phyloP scores from a whole-genome alignment of 1,140 invertebrate species.

The Zaprionus taronus region DNA sequence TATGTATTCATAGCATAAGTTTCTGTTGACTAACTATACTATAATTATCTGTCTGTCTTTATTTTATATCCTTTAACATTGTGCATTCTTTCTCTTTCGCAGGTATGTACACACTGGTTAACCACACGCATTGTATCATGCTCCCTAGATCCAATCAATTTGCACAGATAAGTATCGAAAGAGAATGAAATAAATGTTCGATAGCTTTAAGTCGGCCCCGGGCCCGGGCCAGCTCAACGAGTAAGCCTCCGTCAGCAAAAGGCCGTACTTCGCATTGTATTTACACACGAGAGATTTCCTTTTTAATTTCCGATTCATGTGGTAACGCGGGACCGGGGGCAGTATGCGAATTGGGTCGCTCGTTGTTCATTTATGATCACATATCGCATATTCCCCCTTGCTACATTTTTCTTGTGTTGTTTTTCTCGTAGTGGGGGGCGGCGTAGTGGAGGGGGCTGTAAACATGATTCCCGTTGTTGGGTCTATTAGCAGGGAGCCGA shows the following conservation, averaged over 20 bases:
- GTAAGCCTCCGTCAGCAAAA: neutral
- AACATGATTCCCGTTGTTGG: constrained; percentile 29
- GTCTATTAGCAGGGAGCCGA: constrained; percentile 34
- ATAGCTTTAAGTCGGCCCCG: constrained; percentile 22
- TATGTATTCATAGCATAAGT: neutral
- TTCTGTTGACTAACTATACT: too few relatives aligned
- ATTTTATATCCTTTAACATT: neutral
- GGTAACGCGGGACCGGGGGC: constrained; percentile 15
- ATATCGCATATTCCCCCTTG: constrained; percentile 15
- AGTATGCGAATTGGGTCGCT: neutral
- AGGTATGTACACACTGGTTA: constrained; percentile 53
- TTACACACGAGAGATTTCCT: constrained; percentile 51
- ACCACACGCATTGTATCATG: constrained; percentile 5
- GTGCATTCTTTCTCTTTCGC: constrained; percentile 22
- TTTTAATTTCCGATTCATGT: constrained; percentile 73
- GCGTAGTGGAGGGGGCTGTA: neutral
- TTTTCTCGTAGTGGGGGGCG: neutral
- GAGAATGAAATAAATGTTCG: constrained; percentile 23
- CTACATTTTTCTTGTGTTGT: neutral
- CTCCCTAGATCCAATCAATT: constrained; percentile 8
- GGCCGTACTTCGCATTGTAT: constrained; percentile 24
- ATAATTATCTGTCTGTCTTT: neutral
- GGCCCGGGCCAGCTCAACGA: neutral
- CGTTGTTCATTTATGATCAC: constrained; percentile 42
- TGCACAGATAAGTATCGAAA: constrained; percentile 65